These are phyloP conservation scores for Gobiocypris rarus DNA, from an alignment of 2,113 vertebrate species.

Conservation along the genomic window DNA sequence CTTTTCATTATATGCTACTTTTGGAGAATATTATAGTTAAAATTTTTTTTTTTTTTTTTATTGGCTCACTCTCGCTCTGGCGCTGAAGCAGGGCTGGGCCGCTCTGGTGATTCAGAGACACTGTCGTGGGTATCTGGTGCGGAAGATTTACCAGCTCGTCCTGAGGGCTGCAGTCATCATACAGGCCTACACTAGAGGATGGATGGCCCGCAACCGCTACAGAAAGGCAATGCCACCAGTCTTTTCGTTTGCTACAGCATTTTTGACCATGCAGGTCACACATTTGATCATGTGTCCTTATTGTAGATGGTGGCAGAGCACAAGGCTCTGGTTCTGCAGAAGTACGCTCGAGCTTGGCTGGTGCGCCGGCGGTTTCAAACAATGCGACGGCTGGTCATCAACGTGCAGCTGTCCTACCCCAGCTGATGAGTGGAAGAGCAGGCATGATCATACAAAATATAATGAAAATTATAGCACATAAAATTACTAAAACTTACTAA, in stretches of 20 bases:
- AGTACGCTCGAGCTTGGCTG: conserved; percentile 91
- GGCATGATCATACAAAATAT: conserved; percentile 67
- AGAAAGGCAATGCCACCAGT: conserved; percentile 72
- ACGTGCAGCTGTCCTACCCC: conserved; percentile 94
- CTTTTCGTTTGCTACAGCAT: background rate
- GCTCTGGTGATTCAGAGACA: conserved; percentile 87
- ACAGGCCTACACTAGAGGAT: conserved; percentile 88
- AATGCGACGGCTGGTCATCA: conserved; percentile 89
- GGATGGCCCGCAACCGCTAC: conserved; percentile 86
- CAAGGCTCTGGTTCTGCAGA: conserved; percentile 92
- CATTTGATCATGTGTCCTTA: background rate
- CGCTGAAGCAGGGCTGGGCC: conserved; percentile 89
- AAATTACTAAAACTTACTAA: no score
- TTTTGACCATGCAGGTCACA: background rate
- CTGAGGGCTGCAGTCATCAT: conserved; percentile 85
- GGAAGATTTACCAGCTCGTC: conserved; percentile 83
- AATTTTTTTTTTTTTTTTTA: background rate
- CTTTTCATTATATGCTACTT: no score
- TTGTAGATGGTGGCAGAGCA: conserved; percentile 88
- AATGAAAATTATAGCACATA: no score
- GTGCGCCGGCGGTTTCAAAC: conserved; percentile 90
- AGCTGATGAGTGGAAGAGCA: conserved; percentile 90
- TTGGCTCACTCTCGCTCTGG: conserved; percentile 83
- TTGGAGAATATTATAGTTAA: no score
- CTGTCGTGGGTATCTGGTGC: conserved; percentile 84